Percentiles rank a stretch among this genome's conserved stretches.
Evolutionary conservation across 2,113 vertebrate genomes (phyloP).

Genomic region (Megaleporinus macrocephalus): DNA sequence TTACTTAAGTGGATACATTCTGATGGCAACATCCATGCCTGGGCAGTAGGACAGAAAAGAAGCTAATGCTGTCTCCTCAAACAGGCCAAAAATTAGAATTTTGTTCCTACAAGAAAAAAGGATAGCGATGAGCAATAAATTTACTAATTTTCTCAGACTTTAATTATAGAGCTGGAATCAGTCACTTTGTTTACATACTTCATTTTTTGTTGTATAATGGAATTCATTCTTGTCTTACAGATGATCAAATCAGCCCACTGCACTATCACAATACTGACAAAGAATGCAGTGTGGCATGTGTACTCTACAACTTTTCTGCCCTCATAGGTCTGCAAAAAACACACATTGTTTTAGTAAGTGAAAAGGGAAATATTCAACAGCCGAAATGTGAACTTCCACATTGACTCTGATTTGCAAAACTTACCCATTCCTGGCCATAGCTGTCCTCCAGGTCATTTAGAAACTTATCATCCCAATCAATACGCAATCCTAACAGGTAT

Average conservation of each 20-base stretch:
- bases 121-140: neutral
- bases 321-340: conserved; percentile 84
- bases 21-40: conserved; percentile 80
- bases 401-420: conserved; percentile 32
- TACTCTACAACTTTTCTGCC: conserved; percentile 92
- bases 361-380: neutral
- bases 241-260: conserved; percentile 94
- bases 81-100: conserved; percentile 81
- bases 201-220: conserved; percentile 91
- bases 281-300: conserved; percentile 94
- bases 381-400: neutral
- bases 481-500: conserved; percentile 76
- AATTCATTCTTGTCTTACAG: conserved; percentile 92
- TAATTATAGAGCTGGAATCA: neutral
- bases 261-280: conserved; percentile 89
- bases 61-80: conserved; percentile 81
- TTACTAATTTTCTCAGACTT: neutral
- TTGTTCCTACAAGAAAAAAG: conserved; percentile 68
- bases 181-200: conserved; percentile 76
- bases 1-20: conserved; percentile 83
- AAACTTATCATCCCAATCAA: conserved; percentile 82
- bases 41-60: conserved; percentile 83
- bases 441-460: conserved; percentile 76
- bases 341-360: no score
- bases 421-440: conserved; percentile 83